Conservation (phyloP, 23 tunicate species). For the Ciona savignyi region DNA sequence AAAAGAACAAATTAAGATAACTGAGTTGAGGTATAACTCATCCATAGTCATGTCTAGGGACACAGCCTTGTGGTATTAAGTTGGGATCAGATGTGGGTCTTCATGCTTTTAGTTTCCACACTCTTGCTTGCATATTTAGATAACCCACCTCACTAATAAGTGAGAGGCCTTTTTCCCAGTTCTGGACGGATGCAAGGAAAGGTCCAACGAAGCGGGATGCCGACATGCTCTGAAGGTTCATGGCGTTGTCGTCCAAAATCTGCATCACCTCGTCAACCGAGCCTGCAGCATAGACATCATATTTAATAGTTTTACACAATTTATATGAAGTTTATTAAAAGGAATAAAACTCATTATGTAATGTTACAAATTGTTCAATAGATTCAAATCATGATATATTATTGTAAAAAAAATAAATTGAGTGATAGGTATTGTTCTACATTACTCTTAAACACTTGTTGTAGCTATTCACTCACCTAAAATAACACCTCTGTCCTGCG, state of each 20-base stretch:
- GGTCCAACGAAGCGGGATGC: conserved; percentile 97
- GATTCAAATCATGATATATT: background rate
- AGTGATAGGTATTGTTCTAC: too few relatives aligned
- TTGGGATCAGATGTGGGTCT: too few relatives aligned
- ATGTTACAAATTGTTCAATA: background rate
- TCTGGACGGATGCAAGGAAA: conserved; percentile 76
- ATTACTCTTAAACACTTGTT: conserved; percentile 1
- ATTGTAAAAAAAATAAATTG: too few relatives aligned
- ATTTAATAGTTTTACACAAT: background rate
- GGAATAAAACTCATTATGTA: background rate
- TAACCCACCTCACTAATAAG: conserved; percentile 78
- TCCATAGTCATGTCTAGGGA: too few relatives aligned
- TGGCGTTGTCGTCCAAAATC: conserved; percentile 89
- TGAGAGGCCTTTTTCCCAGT: conserved; percentile 95
- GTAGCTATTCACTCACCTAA: conserved; percentile 42
- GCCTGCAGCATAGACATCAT: too few relatives aligned
- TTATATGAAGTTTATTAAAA: too few relatives aligned
- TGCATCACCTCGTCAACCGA: conserved; percentile 95
- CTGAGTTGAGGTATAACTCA: too few relatives aligned
- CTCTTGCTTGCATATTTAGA: background rate
- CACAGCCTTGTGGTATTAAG: too few relatives aligned
- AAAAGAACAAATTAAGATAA: too few relatives aligned
- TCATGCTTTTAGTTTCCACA: too few relatives aligned
- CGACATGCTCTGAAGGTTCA: conserved; percentile 94
- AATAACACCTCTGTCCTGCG: conserved; percentile 91